Evolutionary conservation across 2,113 vertebrate genomes (phyloP).

Genomic region (Lichenostomus cassidix): DNA sequence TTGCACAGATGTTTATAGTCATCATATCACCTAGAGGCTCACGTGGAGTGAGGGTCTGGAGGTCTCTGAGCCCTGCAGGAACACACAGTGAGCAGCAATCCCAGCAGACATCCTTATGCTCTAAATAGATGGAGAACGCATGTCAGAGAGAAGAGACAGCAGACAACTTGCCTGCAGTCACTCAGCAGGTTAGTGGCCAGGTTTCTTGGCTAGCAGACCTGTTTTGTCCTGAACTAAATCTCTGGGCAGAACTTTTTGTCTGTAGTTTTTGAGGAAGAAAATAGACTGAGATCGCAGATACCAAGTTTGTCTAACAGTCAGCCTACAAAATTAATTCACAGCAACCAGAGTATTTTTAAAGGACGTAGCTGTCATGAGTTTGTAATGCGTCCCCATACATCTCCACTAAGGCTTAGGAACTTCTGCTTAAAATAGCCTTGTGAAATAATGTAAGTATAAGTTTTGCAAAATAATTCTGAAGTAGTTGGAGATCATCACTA

Average conservation of each 20-base stretch:
- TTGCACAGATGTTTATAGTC: background rate
- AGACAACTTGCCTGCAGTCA: slow-evolving; percentile 32
- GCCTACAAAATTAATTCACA: background rate
- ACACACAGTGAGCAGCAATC: background rate
- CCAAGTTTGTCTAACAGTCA: background rate
- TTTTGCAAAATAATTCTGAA: background rate
- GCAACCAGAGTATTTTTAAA: background rate
- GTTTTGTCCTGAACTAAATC: background rate
- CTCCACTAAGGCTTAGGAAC: background rate
- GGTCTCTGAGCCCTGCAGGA: background rate
- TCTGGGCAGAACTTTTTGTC: background rate
- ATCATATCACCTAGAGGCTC: background rate
- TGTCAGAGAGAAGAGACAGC: background rate
- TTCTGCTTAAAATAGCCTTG: background rate
- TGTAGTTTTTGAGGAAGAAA: background rate
- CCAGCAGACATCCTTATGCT: background rate
- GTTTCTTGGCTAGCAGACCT: background rate
- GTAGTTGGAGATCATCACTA: background rate
- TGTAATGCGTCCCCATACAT: background rate
- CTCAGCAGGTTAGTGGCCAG: background rate
- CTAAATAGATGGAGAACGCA: background rate
- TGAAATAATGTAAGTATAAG: background rate
- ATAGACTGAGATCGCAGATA: background rate
- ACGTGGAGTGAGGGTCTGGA: background rate
- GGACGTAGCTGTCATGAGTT: background rate